Percentiles rank a stretch among this genome's conserved stretches.
phyloP scores from a whole-genome alignment of 2,797 vertebrate species.

The Fistularia commersonii region DNA sequence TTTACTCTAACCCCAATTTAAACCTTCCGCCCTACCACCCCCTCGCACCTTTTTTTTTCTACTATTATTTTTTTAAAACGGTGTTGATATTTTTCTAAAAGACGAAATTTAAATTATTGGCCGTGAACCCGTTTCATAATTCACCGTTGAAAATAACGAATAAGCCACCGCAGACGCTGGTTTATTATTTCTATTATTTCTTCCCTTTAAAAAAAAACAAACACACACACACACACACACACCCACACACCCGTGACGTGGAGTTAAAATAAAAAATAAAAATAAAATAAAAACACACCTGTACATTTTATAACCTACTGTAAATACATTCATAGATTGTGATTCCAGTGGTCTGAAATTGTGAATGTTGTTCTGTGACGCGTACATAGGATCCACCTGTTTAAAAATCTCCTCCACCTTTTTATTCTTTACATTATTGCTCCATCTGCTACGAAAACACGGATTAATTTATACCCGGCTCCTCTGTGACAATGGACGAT shows the following conservation, averaged over 20 bases:
- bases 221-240: constrained; percentile 20
- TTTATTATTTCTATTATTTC: neutral
- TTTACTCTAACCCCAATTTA: no score
- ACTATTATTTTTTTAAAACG: no score
- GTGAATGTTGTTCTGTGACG: constrained; percentile 99
- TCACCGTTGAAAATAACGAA: no score
- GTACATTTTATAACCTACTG: constrained; percentile 87
- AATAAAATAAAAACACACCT: constrained; percentile 49
- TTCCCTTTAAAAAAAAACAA: constrained; percentile 70
- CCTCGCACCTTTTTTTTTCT: constrained; percentile 38
- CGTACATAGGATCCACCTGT: constrained; percentile 89
- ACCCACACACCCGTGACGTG: constrained; percentile 60
- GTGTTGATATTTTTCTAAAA: constrained; percentile 44
- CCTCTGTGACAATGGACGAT: constrained; percentile 84
- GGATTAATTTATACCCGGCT: constrained; percentile 82
- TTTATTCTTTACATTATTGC: no score
- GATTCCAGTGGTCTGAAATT: constrained; percentile 94
- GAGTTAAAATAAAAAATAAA: constrained; percentile 46
- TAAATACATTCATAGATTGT: constrained; percentile 92
- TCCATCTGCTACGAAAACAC: constrained; percentile 78
- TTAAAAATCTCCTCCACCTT: constrained; percentile 81
- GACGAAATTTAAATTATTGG: constrained; percentile 54
- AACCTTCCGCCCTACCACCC: constrained; percentile 22
- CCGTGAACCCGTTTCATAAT: no score
- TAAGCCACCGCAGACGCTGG: neutral